These are phyloP conservation scores for Amblyopsis rosae DNA, from an alignment of 2,113 vertebrate species.

Conservation along the genomic window DNA sequence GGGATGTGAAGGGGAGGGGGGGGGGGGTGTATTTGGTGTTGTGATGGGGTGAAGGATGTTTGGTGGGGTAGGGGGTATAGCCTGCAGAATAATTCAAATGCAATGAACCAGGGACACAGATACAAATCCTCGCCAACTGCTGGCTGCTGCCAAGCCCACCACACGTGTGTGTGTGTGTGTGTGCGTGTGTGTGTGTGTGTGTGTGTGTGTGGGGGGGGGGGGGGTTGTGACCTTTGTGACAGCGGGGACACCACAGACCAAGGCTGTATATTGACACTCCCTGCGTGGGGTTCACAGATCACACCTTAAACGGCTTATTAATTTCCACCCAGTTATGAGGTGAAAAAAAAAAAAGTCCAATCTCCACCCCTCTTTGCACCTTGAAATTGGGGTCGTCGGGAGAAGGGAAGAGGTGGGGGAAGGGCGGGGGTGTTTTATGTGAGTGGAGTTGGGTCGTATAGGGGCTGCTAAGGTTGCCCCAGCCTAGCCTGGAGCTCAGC, in stretches of 20 bases:
- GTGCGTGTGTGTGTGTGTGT: conserved; percentile 50
- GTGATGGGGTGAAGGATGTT: neutral
- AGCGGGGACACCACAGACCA: conserved; percentile 55
- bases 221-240: conserved; percentile 60
- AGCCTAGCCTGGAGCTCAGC: conserved; percentile 37
- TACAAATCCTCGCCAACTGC: conserved; percentile 95
- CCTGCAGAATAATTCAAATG: conserved; percentile 97
- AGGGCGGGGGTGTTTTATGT: conserved; percentile 21
- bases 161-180: conserved; percentile 91
- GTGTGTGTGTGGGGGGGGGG: conserved; percentile 18
- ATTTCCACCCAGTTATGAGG: conserved; percentile 71
- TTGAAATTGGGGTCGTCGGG: conserved; percentile 52
- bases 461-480: neutral
- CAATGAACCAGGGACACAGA: conserved; percentile 94
- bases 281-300: conserved; percentile 71
- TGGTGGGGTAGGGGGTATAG: conserved; percentile 29
- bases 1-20: conserved; percentile 5
- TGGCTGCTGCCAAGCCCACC: conserved; percentile 81
- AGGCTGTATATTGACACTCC: conserved; percentile 46
- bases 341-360: conserved; percentile 55
- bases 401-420: conserved; percentile 2
- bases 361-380: conserved; percentile 33
- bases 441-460: neutral
- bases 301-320: conserved; percentile 73
- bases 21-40: too few relatives aligned